Percentiles rank a stretch among this genome's conserved stretches.
Conservation (phyloP, 2,113 vertebrate genomes). For the Oryzias javanicus region DNA sequence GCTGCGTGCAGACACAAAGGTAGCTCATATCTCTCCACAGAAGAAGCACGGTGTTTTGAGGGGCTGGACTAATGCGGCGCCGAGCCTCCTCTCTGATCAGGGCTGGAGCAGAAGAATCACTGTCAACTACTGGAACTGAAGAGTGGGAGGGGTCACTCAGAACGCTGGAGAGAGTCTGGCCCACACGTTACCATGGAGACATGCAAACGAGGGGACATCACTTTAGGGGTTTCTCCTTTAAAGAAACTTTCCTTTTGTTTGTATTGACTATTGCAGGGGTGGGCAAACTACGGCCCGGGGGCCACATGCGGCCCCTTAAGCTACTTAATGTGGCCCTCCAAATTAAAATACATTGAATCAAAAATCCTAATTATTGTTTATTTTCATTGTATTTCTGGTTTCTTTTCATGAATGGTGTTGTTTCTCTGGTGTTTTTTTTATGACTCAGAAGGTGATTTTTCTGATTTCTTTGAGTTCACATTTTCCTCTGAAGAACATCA, state of each 20-base stretch:
- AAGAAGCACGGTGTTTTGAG: slow-evolving; percentile 66
- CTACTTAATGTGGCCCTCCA: no score
- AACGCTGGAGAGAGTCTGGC: slow-evolving; percentile 25
- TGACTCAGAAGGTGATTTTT: no score
- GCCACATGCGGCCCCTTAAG: no score
- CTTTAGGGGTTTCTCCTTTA: slow-evolving; percentile 7
- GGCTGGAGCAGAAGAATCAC: slow-evolving; percentile 67
- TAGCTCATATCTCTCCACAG: slow-evolving; percentile 47
- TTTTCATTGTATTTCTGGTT: no score
- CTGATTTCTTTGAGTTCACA: no score
- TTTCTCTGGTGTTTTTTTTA: no score
- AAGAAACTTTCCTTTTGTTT: slow-evolving; percentile 1
- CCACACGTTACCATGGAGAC: slow-evolving; percentile 27
- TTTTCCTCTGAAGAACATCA: no score
- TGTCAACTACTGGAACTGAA: slow-evolving; percentile 53
- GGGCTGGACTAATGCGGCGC: slow-evolving; percentile 71
- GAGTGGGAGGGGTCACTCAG: slow-evolving; percentile 60
- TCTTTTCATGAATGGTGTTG: no score
- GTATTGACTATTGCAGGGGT: no score
- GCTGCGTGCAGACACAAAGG: slow-evolving; percentile 26
- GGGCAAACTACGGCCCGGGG: no score
- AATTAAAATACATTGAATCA: no score
- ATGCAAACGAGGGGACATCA: slow-evolving; percentile 9
- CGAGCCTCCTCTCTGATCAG: slow-evolving; percentile 75
- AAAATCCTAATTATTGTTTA: no score